Evolutionary conservation across 2,888 invertebrate genomes (phyloP).

Genomic region (Miltochrista miniata): DNA sequence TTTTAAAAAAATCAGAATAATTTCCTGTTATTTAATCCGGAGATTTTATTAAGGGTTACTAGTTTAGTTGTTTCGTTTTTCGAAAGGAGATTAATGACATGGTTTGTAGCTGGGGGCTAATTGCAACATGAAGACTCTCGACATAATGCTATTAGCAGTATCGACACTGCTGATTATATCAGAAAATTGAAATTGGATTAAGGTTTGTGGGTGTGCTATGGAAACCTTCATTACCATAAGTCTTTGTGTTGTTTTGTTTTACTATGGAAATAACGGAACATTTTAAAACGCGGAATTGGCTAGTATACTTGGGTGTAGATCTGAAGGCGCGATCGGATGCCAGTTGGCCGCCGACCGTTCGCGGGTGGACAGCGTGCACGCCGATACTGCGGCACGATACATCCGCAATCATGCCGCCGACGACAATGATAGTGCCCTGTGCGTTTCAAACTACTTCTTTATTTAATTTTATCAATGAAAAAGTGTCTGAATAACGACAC

Average conservation of each 20-base stretch:
- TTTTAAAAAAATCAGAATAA: too few relatives aligned
- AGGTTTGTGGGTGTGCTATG: slow-evolving; percentile 40
- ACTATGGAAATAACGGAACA: slow-evolving; percentile 74
- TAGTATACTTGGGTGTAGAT: slow-evolving; percentile 62
- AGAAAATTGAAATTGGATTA: slow-evolving; percentile 22
- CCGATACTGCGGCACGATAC: slow-evolving; percentile 55
- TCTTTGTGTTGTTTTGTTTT: slow-evolving; percentile 51
- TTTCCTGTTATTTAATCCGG: too few relatives aligned
- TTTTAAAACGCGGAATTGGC: slow-evolving; percentile 81
- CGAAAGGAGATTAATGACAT: too few relatives aligned
- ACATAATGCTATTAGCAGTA: background rate
- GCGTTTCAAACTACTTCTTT: slow-evolving; percentile 53
- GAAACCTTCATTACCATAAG: slow-evolving; percentile 44
- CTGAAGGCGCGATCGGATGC: slow-evolving; percentile 62
- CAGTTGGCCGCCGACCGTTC: slow-evolving; percentile 78
- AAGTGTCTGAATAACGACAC: slow-evolving; percentile 19
- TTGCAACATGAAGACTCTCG: too few relatives aligned
- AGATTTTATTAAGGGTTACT: too few relatives aligned
- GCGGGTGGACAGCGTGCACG: slow-evolving; percentile 71
- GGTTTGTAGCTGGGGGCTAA: too few relatives aligned
- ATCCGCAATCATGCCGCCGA: slow-evolving; percentile 77
- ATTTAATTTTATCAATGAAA: slow-evolving; percentile 32
- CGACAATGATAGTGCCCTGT: slow-evolving; percentile 81
- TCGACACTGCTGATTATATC: slow-evolving; percentile 9
- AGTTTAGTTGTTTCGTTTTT: too few relatives aligned